Evolutionary conservation across 2,888 invertebrate species (phyloP), one percentile per base, ranked within the genome.

Genomic region (Cyrtodaria siliqua): DNA sequence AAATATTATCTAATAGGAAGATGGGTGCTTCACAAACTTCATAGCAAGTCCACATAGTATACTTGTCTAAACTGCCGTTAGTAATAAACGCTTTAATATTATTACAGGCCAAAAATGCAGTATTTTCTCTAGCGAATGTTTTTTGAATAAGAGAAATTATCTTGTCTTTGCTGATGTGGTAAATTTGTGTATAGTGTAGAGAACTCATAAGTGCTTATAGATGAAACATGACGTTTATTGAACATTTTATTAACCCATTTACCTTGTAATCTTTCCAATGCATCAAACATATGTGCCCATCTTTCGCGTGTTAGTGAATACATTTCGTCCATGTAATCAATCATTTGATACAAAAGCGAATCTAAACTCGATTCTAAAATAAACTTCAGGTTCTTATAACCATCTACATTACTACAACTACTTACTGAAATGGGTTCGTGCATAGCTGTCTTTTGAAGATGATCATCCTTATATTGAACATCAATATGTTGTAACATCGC

Each of bases 391-490:
- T 8, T 38, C 40, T 57, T 24, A 57, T 18, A 57, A 4, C 40
- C 38, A 12, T 38, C 9, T 8, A 57, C 57, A 20, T 40, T 57
- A 40, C 57, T 57, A n/a, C 57, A 40, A 23, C 38, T 38, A 20
- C 57, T 40, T n/a, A 57, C 57, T 3, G 40, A 57, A 12, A 57
- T 23, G 12, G 57, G 40, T 57, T 57, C n/a, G 24, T 57, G 57
- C 14, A 16, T 53, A 12, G 8, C 12, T 24, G 53, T 44, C 16
- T 44, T 52, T n/a, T n/a, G n/a, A 18, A 23, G 8, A 23, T 18
- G 24, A 26, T 23, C 2, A 26, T 18, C 24, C 4, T 4, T 16
- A 23, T 52, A 6, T 23, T 24, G 4, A 23, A 23, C 23, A 4
- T 23, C 23, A 4, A 14, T 26, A 4, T 26, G 24, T 16, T 44